Evolutionary conservation across 2,113 vertebrate species (phyloP).

Genomic region (Petaurus breviceps): DNA sequence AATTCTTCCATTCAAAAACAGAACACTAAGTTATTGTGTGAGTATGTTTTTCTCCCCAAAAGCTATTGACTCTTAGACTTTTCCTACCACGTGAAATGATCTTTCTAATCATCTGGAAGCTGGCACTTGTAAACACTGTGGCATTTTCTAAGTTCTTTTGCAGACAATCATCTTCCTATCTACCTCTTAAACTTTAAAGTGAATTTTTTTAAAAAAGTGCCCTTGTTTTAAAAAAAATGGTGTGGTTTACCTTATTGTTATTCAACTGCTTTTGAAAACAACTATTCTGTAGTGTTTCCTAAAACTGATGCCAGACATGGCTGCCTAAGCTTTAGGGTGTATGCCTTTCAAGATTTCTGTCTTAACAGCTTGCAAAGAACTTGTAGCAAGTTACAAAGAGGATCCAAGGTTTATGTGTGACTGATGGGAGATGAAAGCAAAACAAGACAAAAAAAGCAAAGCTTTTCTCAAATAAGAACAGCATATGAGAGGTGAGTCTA

Average conservation of each 20-base stretch:
- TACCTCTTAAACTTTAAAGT: slow-evolving; percentile 51
- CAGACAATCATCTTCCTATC: not conserved
- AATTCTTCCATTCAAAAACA: slow-evolving; percentile 53
- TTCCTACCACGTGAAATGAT: slow-evolving; percentile 58
- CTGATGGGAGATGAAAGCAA: not conserved
- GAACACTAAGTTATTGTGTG: slow-evolving; percentile 36
- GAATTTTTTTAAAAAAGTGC: slow-evolving; percentile 54
- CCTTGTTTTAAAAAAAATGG: slow-evolving; percentile 35
- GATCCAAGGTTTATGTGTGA: slow-evolving; percentile 15
- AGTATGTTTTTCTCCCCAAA: slow-evolving; percentile 50
- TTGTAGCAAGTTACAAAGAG: slow-evolving; percentile 60
- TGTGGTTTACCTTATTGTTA: slow-evolving; percentile 35
- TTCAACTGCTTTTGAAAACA: slow-evolving; percentile 54
- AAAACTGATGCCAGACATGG: slow-evolving; percentile 63
- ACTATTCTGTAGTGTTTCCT: slow-evolving; percentile 37
- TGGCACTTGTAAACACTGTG: slow-evolving; percentile 57
- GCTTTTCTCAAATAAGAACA: slow-evolving; percentile 29
- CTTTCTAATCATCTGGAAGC: slow-evolving; percentile 55
- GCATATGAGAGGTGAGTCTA: slow-evolving; percentile 25
- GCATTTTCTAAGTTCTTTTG: slow-evolving; percentile 38
- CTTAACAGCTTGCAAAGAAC: slow-evolving; percentile 53
- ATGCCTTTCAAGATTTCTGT: not conserved
- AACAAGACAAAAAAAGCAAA: not conserved
- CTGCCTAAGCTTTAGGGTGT: slow-evolving; percentile 10
- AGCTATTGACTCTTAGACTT: slow-evolving; percentile 50